Evolutionary conservation across 2,113 vertebrate species (phyloP), one percentile per base, ranked within the genome.

Genomic region (Semicossyphus pulcher): DNA sequence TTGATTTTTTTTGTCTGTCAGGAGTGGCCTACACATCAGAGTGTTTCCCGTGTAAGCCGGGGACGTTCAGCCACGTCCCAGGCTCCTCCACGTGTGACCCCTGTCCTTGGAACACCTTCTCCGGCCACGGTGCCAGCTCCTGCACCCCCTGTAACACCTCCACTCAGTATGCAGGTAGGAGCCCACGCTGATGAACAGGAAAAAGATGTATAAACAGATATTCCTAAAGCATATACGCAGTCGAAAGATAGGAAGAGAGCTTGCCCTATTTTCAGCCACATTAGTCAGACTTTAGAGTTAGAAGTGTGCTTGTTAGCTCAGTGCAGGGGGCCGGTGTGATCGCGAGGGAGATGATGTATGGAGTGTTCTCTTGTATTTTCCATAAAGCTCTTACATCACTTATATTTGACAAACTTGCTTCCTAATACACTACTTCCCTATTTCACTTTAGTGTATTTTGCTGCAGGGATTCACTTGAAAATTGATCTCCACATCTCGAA

Each of bases 11-110:
- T 11, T 15, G 6, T 37, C 15, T 65, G 68, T 2, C 88, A 99
- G 98, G 97, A 37, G 97, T 99, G 69, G 97, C 97, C 0, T 99
- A 99, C 76, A 97, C 97, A 0, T 99, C 98, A 0, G 96, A 97
- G 87, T 99, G 98, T 86, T 99, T 99, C 1, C 95, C 94, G 0
- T 99, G 98, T 88, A 98, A 97, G 56, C 95, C 96, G 0, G 98
- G 98, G 7, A 97, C 94, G 0, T 99, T 96, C 88, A 99, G 96
- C 69, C 91, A 84, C 23, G 86, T 79, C 18, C 94, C 96, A 0
- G 97, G 98, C 10, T 96, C 96, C 0, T 95, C 96, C 49, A 88
- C 83, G 0, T 99, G 98, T 83, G 93, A 95, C 5, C 41, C 93
- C 71, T 99, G 98, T 59, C 96, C 96, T 44, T 93, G 95, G 73